These are phyloP conservation scores for Pyrocephalus nanus DNA, from an alignment of 2,797 vertebrate genomes.

Conservation along the genomic window DNA sequence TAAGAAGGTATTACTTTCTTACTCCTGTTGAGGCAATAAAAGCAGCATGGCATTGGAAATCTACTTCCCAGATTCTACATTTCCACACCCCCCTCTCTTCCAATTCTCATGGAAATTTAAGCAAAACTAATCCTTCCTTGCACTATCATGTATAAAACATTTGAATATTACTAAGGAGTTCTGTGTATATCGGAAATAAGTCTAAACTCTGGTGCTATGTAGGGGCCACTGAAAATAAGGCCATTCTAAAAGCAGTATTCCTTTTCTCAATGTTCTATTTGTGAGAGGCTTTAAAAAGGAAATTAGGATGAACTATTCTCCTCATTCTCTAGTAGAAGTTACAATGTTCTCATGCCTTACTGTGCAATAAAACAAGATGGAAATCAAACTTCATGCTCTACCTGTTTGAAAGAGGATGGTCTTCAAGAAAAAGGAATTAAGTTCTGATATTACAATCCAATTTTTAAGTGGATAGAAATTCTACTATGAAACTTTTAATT, in stretches of 20 bases:
- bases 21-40: neutral
- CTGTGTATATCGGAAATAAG: neutral
- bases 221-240: neutral
- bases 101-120: neutral
- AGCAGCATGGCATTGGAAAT: neutral
- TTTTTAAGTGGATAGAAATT: neutral
- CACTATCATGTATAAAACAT: neutral
- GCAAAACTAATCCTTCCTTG: neutral
- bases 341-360: neutral
- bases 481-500: neutral
- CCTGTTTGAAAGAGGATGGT: neutral
- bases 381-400: neutral
- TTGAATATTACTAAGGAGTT: neutral
- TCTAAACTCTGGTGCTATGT: neutral
- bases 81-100: rapidly evolving
- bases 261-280: neutral
- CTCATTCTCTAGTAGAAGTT: neutral
- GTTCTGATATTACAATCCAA: neutral
- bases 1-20: neutral
- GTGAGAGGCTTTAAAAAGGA: neutral
- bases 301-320: neutral
- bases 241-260: neutral
- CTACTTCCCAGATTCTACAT: neutral
- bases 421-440: neutral
- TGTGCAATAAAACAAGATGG: neutral